phyloP scores from a whole-genome alignment of 2,113 vertebrate species.

The Leptodactylus fuscus region DNA sequence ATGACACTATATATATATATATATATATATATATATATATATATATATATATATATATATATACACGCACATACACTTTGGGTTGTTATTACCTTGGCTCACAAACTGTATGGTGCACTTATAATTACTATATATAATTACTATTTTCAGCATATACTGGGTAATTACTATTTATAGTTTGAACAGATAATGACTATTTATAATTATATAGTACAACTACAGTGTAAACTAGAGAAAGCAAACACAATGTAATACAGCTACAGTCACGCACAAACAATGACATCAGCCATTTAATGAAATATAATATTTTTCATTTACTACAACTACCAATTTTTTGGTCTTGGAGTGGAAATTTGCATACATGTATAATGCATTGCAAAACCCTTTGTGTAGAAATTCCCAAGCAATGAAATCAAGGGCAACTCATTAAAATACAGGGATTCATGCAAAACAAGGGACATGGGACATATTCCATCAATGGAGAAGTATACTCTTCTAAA shows the following conservation, averaged over 20 bases:
- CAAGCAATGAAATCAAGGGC: no score
- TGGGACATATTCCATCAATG: background rate
- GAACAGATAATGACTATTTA: conserved; percentile 30
- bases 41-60: no score
- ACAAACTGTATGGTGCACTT: background rate
- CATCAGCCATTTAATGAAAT: background rate
- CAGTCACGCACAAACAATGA: background rate
- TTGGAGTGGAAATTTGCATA: no score
- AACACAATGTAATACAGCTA: background rate
- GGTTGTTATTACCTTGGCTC: background rate
- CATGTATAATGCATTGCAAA: no score
- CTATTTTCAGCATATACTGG: conserved; percentile 20
- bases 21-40: no score
- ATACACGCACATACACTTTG: no score
- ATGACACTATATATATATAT: no score
- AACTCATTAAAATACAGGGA: background rate
- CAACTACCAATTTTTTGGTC: background rate
- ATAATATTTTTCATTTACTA: background rate
- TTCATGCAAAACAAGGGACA: background rate
- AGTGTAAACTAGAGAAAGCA: background rate
- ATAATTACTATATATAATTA: conserved; percentile 34
- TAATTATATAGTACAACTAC: background rate
- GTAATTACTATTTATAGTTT: conserved; percentile 42
- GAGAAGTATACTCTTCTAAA: no score
- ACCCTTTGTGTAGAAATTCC: no score